Conservation (phyloP, 2,113 vertebrate species). For the Gobio gobio region DNA sequence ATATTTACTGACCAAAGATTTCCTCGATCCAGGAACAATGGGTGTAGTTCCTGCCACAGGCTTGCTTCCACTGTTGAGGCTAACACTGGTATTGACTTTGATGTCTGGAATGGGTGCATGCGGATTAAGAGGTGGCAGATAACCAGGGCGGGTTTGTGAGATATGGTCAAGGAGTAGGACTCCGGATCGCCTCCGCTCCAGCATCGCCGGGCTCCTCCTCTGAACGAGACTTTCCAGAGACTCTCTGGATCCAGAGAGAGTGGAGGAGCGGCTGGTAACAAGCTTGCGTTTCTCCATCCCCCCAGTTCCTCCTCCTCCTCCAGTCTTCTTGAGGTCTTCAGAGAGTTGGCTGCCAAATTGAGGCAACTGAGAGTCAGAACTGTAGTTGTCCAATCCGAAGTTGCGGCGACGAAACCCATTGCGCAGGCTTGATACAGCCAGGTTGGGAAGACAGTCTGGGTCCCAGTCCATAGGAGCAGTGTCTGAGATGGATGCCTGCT, state of each 20-base stretch:
- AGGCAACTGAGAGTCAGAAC: conserved; percentile 85
- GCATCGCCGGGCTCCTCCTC: conserved; percentile 68
- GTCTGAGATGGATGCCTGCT: conserved; percentile 60
- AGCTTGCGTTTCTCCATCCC: conserved; percentile 78
- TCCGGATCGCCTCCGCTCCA: conserved; percentile 80
- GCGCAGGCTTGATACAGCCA: conserved; percentile 81
- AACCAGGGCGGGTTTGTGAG: conserved; percentile 78
- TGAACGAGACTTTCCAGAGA: conserved; percentile 72
- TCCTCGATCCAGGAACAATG: conserved; percentile 69
- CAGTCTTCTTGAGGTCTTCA: conserved; percentile 54
- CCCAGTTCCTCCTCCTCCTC: conserved; percentile 63
- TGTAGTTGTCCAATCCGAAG: conserved; percentile 83
- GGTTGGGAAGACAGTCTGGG: conserved; percentile 69
- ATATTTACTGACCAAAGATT: conserved; percentile 65
- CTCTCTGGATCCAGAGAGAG: conserved; percentile 77
- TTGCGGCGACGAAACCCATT: conserved; percentile 81
- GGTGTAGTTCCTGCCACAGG: conserved; percentile 34
- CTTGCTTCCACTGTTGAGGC: conserved; percentile 63
- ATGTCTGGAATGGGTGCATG: conserved; percentile 77
- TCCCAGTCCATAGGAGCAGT: conserved; percentile 68
- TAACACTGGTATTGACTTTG: conserved; percentile 66
- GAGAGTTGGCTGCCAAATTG: conserved; percentile 65
- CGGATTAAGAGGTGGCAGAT: conserved; percentile 86
- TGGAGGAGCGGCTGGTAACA: conserved; percentile 73
- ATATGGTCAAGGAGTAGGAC: conserved; percentile 77